Evolutionary conservation across 2,113 vertebrate genomes (phyloP), one percentile per base, ranked within the genome.

Genomic region (Orientallactaga bullata): DNA sequence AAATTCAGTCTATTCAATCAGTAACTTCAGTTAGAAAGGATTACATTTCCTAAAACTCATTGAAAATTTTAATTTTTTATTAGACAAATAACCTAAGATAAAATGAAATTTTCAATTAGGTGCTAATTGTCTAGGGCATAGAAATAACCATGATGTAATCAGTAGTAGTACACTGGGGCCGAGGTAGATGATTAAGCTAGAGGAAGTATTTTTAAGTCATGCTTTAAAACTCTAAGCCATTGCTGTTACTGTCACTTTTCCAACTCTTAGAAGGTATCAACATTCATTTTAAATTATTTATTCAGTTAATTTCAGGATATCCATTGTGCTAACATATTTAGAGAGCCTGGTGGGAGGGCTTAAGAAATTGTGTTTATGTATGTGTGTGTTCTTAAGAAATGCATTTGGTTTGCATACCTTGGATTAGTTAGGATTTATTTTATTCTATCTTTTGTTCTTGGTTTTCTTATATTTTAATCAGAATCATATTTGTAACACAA

Each of bases 241-340:
- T 94, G 23, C 9, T 61, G 10, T 42, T 65, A 47, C 58, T 86
- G 28, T 66, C 20, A 47, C 55, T 94, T 90, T 95, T 63, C n/a
- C 15, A 91, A 77, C n/a, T 89, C 55, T 51, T 35, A 89, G 73
- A 89, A 60, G 81, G 77, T 97, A 80, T 61, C 92, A 95, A 95
- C 92, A 93, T 58, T 79, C 71, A 88, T 88, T 85, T 58, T 90
- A 95, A 97, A 96, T 85, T 95, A 96, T 97, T 97, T 96, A 72
- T 97, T 97, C 90, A 97, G 89, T 97, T 97, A 98, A 97, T 89
- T 96, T 85, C 72, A 95, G 61, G 90, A 96, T 96, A 96, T 66
- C 58, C 73, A 95, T 92, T 0, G 7, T 76, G 39, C 37, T 85
- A 76, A 92, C 91, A 93, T 94, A 95, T 97, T 89, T 85, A 96